phyloP scores from a whole-genome alignment of 2,888 invertebrate genomes.

The Troides oblongomaculatus region DNA sequence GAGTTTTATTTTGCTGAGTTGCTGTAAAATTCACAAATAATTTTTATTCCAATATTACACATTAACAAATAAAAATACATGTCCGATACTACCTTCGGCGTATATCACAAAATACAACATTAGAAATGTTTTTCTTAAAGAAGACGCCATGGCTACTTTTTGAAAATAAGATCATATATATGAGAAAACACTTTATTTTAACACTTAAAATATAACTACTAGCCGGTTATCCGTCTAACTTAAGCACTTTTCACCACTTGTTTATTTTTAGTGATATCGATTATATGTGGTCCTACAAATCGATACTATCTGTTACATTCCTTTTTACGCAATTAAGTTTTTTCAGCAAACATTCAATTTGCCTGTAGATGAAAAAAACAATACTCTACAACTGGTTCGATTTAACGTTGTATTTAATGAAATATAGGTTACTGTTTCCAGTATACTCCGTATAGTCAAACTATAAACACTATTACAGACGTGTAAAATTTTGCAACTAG shows the following conservation, averaged over 20 bases:
- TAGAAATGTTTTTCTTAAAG: slow-evolving; percentile 41
- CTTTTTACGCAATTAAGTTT: slow-evolving; percentile 30
- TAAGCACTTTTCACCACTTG: slow-evolving; percentile 26
- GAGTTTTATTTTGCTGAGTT: slow-evolving; percentile 57
- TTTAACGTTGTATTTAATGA: too few relatives aligned
- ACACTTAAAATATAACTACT: slow-evolving; percentile 2
- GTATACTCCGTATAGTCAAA: not conserved
- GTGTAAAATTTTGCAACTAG: slow-evolving; percentile 6
- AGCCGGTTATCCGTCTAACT: slow-evolving; percentile 14
- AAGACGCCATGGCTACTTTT: slow-evolving; percentile 29
- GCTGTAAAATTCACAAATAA: slow-evolving; percentile 43
- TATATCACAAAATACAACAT: slow-evolving; percentile 42
- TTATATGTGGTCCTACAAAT: slow-evolving; percentile 37
- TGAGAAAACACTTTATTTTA: slow-evolving; percentile 4
- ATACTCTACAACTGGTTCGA: too few relatives aligned
- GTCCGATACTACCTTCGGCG: slow-evolving; percentile 41
- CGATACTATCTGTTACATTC: slow-evolving; percentile 37
- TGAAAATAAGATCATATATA: not conserved
- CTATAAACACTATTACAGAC: not conserved
- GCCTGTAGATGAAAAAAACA: too few relatives aligned
- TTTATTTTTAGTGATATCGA: slow-evolving; percentile 41
- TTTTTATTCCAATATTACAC: not conserved
- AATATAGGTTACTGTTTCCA: too few relatives aligned
- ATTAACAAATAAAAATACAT: slow-evolving; percentile 10
- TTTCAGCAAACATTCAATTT: not conserved